These are phyloP conservation scores for Salvelinus namaycush DNA, from an alignment of 2,113 vertebrate genomes.

Conservation along the genomic window DNA sequence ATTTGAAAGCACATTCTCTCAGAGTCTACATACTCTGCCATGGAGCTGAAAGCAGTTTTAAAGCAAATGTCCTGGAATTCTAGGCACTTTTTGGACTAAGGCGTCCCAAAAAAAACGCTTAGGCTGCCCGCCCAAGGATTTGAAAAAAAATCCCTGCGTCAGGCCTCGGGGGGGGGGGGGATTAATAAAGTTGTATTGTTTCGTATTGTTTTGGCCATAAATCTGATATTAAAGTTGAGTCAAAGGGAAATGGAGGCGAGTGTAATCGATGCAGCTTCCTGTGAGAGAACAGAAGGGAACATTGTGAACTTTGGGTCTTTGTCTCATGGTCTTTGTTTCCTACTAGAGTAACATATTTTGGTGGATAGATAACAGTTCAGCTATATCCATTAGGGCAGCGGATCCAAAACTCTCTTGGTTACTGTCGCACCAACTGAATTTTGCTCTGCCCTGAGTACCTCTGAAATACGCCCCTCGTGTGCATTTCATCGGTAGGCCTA, in stretches of 20 bases:
- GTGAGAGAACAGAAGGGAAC: background rate
- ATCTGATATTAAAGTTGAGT: slow-evolving; percentile 24
- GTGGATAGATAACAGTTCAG: background rate
- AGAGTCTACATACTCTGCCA: too few relatives aligned
- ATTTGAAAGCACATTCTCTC: too few relatives aligned
- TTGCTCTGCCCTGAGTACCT: too few relatives aligned
- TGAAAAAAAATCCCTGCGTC: background rate
- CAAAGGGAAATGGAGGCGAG: slow-evolving; percentile 7
- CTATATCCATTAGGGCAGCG: background rate
- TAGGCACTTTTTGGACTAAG: slow-evolving; percentile 22
- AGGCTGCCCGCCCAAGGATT: too few relatives aligned
- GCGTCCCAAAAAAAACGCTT: background rate
- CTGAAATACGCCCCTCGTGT: too few relatives aligned
- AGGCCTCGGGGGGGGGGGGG: slow-evolving; percentile 6
- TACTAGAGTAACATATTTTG: background rate
- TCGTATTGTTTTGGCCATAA: slow-evolving; percentile 21
- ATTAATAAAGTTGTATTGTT: slow-evolving; percentile 36
- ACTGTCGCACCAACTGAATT: too few relatives aligned
- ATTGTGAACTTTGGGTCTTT: slow-evolving; percentile 19
- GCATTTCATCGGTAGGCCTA: too few relatives aligned
- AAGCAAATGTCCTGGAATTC: too few relatives aligned
- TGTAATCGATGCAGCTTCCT: slow-evolving; percentile 8
- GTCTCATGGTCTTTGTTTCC: background rate
- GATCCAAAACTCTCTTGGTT: too few relatives aligned
- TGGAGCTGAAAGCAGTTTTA: too few relatives aligned